Conservation (phyloP, 1,140 invertebrate genomes). For the Sitobion miscanthi region DNA sequence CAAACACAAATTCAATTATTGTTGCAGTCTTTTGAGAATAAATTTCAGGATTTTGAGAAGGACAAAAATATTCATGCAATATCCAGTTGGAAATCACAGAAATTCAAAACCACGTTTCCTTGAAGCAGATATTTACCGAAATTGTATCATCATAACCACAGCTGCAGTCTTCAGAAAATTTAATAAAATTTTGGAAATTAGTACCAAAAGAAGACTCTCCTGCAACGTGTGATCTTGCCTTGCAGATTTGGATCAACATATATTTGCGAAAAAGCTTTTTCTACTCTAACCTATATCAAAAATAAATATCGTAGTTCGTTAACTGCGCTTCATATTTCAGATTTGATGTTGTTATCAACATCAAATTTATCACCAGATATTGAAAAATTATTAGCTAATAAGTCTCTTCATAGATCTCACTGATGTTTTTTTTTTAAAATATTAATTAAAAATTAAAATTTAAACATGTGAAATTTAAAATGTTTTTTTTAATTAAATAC, state of each 20-base stretch:
- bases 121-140: slow-evolving; percentile 18
- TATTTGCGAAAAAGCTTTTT: neutral
- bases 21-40: slow-evolving; percentile 45
- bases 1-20: slow-evolving; percentile 20
- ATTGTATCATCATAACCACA: neutral
- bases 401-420: too few species aligned
- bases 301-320: neutral
- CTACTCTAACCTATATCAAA: neutral
- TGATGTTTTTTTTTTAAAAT: too few species aligned
- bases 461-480: too few species aligned
- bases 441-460: too few species aligned
- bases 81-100: neutral
- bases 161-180: neutral
- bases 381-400: too few species aligned
- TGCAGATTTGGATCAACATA: slow-evolving; percentile 13
- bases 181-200: neutral
- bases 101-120: neutral
- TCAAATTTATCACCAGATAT: too few species aligned
- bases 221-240: neutral
- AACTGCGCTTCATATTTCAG: neutral
- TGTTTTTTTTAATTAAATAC: too few species aligned
- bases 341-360: too few species aligned
- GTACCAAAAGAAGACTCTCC: neutral
- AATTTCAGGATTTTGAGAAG: slow-evolving; percentile 45
- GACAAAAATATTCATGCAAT: slow-evolving; percentile 27